Percentiles rank a stretch among this genome's conserved stretches.
phyloP scores from a whole-genome alignment of 2,797 vertebrate genomes.

The Pygocentrus nattereri region DNA sequence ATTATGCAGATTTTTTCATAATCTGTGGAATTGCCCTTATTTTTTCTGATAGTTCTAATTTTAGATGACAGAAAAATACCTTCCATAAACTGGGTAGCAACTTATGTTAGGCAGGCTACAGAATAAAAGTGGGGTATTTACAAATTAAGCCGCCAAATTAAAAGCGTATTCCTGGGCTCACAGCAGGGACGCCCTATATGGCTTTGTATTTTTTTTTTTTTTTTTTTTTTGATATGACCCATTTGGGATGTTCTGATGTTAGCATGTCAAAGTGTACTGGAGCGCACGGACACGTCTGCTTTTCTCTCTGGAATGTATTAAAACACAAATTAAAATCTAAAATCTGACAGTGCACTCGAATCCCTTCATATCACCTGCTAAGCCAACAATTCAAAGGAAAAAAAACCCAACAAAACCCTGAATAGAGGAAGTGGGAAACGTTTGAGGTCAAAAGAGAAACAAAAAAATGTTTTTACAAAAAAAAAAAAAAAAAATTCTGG shows the following conservation, averaged over 20 bases:
- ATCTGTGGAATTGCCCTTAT: neutral
- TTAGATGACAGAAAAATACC: constrained; percentile 16
- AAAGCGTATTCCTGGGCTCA: neutral
- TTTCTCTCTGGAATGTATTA: constrained; percentile 2
- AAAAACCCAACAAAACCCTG: neutral
- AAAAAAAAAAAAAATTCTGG: constrained; percentile 46
- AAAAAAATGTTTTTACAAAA: constrained; percentile 10
- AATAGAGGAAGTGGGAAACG: constrained; percentile 58
- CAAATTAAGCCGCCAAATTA: neutral
- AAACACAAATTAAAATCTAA: constrained; percentile 24
- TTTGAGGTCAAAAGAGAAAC: constrained; percentile 24
- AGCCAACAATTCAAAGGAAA: constrained; percentile 22
- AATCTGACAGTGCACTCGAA: constrained; percentile 54
- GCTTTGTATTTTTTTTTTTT: neutral
- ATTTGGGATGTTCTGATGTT: neutral
- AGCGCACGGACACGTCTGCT: neutral
- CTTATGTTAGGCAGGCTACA: neutral
- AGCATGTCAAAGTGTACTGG: neutral
- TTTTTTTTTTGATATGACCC: neutral
- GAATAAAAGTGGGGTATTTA: constrained; percentile 5
- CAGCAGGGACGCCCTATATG: neutral
- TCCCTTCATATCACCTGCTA: constrained; percentile 70
- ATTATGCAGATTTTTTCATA: too few relatives aligned
- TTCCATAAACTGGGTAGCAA: constrained; percentile 3
- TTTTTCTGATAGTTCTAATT: too few relatives aligned